Conservation (phyloP, 2,797 vertebrate genomes). For the Otolemur crassicaudatus region DNA sequence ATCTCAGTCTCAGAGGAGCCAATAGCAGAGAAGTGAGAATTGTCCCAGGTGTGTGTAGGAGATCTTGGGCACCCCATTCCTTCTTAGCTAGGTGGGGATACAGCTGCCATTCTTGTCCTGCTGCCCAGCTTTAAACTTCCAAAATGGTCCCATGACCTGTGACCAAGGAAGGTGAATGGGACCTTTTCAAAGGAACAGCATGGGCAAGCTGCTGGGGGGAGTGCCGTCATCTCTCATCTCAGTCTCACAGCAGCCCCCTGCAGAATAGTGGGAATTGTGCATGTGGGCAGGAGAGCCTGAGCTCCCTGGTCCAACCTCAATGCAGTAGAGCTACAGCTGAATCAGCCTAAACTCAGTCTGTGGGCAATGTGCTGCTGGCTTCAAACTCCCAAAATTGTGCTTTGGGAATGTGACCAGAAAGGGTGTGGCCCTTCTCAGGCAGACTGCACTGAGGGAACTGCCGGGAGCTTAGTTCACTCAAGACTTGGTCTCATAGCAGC, state of each 20-base stretch:
- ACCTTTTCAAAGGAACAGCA: neutral
- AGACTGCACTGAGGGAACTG: neutral
- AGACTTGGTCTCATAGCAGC: neutral
- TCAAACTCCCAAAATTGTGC: neutral
- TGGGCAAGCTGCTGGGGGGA: neutral
- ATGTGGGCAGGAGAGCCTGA: neutral
- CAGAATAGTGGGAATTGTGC: neutral
- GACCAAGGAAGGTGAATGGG: neutral
- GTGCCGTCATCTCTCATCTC: neutral
- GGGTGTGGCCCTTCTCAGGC: neutral
- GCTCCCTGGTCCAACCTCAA: neutral
- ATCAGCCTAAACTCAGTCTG: neutral
- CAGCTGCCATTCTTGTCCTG: neutral
- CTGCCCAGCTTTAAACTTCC: neutral
- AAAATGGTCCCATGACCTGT: neutral
- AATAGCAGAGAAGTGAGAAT: neutral
- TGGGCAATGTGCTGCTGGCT: neutral
- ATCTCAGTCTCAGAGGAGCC: neutral
- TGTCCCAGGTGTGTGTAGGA: neutral
- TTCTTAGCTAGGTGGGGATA: neutral
- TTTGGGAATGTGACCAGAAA: neutral
- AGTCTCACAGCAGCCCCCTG: neutral
- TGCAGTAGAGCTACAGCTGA: neutral
- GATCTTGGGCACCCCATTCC: neutral
- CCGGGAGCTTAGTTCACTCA: neutral